Base-by-base conservation (phyloP, 2,113 vertebrate species). In the Lagopus muta region DNA sequence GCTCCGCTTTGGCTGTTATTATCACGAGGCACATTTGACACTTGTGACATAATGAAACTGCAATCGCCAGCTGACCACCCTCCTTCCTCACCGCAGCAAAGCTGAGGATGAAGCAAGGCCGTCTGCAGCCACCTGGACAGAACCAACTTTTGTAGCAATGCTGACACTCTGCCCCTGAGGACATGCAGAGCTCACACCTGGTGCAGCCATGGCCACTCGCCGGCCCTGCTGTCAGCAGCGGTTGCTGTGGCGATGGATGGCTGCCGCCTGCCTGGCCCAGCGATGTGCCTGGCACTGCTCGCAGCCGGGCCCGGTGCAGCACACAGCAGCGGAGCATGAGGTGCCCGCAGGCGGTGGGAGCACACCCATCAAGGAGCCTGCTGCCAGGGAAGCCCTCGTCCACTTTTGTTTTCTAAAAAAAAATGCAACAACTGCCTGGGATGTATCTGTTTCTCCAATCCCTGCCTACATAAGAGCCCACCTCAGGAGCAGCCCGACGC, bases 1-100 rank as follows among this genome's bases (percentile, higher is more conserved):
- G 75, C 73, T 96, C 86, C 86, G 69, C 92, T 91, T 86, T 89
- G 83, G 92, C 94, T 93, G 96, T 92, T 89, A 93, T 93, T 73
- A 92, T 64, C 20, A 13, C 79, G 70, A 94, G 40, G 71, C 61
- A 64, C 61, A 86, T 92, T 96, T 72, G 27, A 86, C 70, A 87
- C 90, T 96, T 74, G 92, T 79, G 75, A 88, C 90, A 88, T 89
- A 92, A 95, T 50, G 85, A 91, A 95, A 92, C 89, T 80, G 92
- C 57, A 36, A 90, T 83, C 61, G 80, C 88, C 86, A 94, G 84
- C 88, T 10, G 28, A 54, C 15, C 61, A 92, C 28, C 10, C 17
- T 32, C 54, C 86, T 88, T 76, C 76, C 84, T 94, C 81, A 76
- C 91, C 93, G 79, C 62, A 85, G 91, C 57, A 57, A 87, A 86